These are phyloP conservation scores for Glaucidium brasilianum DNA, from an alignment of 2,113 vertebrate genomes.

Conservation along the genomic window DNA sequence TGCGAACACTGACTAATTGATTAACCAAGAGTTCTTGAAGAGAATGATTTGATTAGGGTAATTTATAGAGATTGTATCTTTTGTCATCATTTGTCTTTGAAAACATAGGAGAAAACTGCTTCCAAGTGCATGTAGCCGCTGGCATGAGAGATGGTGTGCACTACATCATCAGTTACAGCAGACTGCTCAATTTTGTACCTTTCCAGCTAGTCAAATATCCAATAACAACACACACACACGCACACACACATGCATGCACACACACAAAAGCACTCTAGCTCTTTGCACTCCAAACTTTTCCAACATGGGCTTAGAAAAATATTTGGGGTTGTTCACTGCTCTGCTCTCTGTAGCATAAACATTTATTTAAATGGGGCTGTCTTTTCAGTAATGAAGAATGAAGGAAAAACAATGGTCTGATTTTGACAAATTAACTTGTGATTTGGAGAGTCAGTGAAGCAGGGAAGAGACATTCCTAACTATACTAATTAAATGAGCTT, in stretches of 20 bases:
- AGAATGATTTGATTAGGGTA: constrained; percentile 78
- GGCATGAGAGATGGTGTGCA: constrained; percentile 69
- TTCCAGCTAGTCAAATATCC: constrained; percentile 70
- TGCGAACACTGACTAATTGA: constrained; percentile 70
- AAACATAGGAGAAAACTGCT: constrained; percentile 74
- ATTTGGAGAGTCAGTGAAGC: constrained; percentile 89
- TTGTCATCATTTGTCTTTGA: constrained; percentile 83
- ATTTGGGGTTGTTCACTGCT: constrained; percentile 80
- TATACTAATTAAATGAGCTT: constrained; percentile 91
- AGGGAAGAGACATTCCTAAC: constrained; percentile 86
- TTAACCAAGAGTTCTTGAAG: constrained; percentile 75
- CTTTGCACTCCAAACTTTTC: constrained; percentile 68
- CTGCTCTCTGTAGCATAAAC: constrained; percentile 86
- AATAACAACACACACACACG: constrained; percentile 37
- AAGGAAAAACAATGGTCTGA: constrained; percentile 89
- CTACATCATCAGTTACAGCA: constrained; percentile 69
- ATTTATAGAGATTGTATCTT: constrained; percentile 80
- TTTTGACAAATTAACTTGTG: constrained; percentile 92
- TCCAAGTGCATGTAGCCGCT: constrained; percentile 64
- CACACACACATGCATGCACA: background rate
- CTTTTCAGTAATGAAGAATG: constrained; percentile 88
- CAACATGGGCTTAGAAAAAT: constrained; percentile 76
- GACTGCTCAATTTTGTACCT: constrained; percentile 68
- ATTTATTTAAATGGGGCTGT: constrained; percentile 87
- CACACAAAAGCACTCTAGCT: background rate